phyloP scores from a whole-genome alignment of 1,140 invertebrate genomes.

The Neotoxoptera formosana region DNA sequence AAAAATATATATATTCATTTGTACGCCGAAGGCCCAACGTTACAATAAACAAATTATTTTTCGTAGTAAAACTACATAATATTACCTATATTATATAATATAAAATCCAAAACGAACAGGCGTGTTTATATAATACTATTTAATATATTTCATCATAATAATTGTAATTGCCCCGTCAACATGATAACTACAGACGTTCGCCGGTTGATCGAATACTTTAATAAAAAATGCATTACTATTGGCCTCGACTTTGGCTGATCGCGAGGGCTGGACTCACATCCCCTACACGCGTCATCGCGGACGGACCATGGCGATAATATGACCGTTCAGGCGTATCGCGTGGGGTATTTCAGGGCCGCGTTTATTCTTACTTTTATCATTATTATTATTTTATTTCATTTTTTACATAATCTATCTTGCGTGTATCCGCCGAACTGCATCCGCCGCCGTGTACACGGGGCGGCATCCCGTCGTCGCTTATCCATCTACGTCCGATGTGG shows the following conservation, averaged over 20 bases:
- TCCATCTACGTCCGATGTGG: constrained; percentile 27
- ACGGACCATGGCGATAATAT: not conserved
- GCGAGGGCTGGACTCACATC: not conserved
- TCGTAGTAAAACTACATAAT: not conserved
- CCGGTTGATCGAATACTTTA: not conserved
- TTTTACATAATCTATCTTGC: constrained; percentile 42
- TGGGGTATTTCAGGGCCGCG: not conserved
- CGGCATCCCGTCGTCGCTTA: constrained; percentile 11
- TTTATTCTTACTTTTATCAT: not conserved
- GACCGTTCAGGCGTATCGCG: not conserved
- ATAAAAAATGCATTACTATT: not conserved
- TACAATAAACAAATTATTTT: too few relatives aligned
- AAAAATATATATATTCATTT: too few relatives aligned
- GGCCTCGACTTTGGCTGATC: not conserved
- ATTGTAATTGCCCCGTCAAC: not conserved
- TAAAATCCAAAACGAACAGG: not conserved
- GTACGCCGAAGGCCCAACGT: too few relatives aligned
- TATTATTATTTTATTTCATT: constrained; percentile 25
- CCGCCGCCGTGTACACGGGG: not conserved
- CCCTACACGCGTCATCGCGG: not conserved
- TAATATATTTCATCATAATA: not conserved
- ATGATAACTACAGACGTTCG: not conserved
- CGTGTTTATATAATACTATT: not conserved
- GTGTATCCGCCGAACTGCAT: too few relatives aligned
- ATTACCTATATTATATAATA: too few relatives aligned